phyloP scores from a whole-genome alignment of 2,797 vertebrate species.

The Petrocephalus sullivani region DNA sequence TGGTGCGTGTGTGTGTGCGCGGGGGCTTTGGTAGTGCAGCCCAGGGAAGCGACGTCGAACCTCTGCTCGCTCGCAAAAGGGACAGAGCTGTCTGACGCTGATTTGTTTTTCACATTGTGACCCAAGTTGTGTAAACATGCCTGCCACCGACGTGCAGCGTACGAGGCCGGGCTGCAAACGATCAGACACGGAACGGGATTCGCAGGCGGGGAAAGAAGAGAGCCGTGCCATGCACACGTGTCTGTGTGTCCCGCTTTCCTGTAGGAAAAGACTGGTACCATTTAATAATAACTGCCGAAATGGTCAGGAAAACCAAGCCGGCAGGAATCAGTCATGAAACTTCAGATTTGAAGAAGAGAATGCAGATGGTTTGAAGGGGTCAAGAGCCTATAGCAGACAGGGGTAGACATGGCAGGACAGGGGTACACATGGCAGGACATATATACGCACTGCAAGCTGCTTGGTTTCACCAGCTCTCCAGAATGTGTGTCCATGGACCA shows the following conservation, averaged over 20 bases:
- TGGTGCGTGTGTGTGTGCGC: not conserved
- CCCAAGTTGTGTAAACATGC: not conserved
- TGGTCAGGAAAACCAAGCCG: not conserved
- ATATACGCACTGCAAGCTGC: not conserved
- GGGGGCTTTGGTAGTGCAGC: not conserved
- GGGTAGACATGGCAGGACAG: not conserved
- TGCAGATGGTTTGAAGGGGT: not conserved
- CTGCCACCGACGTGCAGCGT: not conserved
- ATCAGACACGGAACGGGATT: not conserved
- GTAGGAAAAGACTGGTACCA: not conserved
- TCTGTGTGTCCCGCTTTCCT: not conserved
- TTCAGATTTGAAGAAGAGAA: not conserved
- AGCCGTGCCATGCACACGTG: not conserved
- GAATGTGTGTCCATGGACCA: not conserved
- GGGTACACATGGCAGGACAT: not conserved
- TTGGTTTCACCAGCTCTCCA: not conserved
- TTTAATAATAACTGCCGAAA: not conserved
- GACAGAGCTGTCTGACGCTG: not conserved
- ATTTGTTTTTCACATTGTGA: not conserved
- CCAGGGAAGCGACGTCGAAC: not conserved
- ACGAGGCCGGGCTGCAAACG: not conserved
- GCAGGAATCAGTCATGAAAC: not conserved
- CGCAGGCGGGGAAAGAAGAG: not conserved
- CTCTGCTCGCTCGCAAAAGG: not conserved
- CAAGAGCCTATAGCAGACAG: not conserved